These are phyloP conservation scores for Hippasteria phrygiana DNA, from an alignment of 53 echinoderm and acorn worm genomes.

Conservation along the genomic window DNA sequence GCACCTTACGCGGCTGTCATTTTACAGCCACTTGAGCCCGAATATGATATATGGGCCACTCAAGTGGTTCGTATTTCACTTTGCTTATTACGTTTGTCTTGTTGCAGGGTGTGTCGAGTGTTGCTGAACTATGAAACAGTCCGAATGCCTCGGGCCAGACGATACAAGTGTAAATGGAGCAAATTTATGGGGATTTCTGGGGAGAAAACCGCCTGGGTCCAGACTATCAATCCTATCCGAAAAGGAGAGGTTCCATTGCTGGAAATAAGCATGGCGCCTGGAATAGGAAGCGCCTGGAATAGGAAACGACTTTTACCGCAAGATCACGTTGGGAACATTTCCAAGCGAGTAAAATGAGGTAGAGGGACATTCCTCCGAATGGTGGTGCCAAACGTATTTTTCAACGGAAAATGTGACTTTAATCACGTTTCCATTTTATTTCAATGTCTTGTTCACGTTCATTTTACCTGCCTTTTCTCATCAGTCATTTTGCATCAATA, in stretches of 20 bases:
- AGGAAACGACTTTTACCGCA: not conserved
- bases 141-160: not conserved
- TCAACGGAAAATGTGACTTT: no score
- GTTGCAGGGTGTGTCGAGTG: constrained; percentile 24
- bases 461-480: no score
- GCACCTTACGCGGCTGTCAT: not conserved
- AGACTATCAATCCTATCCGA: constrained; percentile 14
- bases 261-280: not conserved
- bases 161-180: constrained; percentile 17
- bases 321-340: not conserved
- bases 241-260: not conserved
- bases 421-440: no score
- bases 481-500: no score
- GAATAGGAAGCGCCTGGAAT: not conserved
- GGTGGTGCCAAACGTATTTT: no score
- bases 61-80: constrained; percentile 2
- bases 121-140: not conserved
- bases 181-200: not conserved
- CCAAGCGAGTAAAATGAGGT: not conserved
- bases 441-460: no score
- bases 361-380: not conserved
- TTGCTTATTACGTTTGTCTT: constrained; percentile 10
- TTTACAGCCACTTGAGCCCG: not conserved
- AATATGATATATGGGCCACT: constrained; percentile 15
- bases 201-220: not conserved